These are phyloP conservation scores for Zaprionus africanus DNA, from an alignment of 1,140 invertebrate species.

Conservation along the genomic window DNA sequence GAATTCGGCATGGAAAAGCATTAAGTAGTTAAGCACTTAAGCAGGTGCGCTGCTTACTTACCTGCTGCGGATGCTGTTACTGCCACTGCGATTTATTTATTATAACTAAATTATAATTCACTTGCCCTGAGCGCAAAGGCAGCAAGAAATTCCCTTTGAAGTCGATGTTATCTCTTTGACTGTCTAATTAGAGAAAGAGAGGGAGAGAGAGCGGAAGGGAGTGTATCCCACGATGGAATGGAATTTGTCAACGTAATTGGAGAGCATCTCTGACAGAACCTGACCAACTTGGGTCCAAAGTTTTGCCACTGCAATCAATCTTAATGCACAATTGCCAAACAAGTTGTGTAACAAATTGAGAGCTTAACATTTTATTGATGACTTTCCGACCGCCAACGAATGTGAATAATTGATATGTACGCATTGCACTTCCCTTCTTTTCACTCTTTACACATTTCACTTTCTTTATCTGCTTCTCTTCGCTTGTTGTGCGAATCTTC, in stretches of 20 bases:
- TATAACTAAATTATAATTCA: constrained; percentile 18
- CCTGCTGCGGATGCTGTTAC: neutral
- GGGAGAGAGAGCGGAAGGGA: no score
- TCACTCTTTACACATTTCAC: neutral
- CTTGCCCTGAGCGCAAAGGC: neutral
- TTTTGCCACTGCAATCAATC: constrained; percentile 35
- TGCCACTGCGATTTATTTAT: constrained; percentile 2
- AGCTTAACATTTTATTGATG: constrained; percentile 46
- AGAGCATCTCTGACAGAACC: neutral
- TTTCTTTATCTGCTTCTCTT: neutral
- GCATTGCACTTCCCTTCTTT: neutral
- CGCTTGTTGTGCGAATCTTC: constrained; percentile 85
- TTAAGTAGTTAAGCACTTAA: constrained; percentile 12
- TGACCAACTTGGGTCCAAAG: constrained; percentile 5
- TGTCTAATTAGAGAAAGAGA: neutral
- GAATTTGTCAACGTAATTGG: constrained; percentile 2
- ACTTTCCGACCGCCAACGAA: constrained; percentile 16
- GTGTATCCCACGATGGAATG: neutral
- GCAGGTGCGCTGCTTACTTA: constrained; percentile 5
- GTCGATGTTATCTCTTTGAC: constrained; percentile 9
- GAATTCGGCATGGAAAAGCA: neutral
- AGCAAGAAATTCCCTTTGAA: constrained; percentile 17
- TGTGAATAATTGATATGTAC: constrained; percentile 39
- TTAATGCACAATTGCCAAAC: constrained; percentile 31
- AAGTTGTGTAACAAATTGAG: constrained; percentile 35